Base-by-base conservation (phyloP, 2,888 invertebrate species). In the Polyommatus iphigenia region DNA sequence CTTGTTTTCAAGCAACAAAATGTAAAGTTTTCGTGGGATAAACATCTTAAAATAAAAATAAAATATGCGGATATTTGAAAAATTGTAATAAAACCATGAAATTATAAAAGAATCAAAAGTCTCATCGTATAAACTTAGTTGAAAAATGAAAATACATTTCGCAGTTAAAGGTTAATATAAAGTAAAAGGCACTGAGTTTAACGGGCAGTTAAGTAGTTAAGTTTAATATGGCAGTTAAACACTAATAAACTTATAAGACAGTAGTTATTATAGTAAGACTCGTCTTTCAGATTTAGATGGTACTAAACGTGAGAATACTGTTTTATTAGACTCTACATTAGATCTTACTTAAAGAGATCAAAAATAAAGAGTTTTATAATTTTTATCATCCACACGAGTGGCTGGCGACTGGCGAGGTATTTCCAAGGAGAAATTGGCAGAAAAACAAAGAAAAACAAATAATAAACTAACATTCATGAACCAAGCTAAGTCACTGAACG, bases 141-240 rank as follows among this genome's bases (percentile, higher is more conserved):
- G 24, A 24, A 54, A 62, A 62, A 13, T 24, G 24, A 24, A 54
- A 62, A 62, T 62, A 62, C 24, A 10, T 24, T 13, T 20, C 20
- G 13, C 62, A 24, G 8, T 62, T 62, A 24, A 59, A 59, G 15
- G 20, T 59, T 62, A 20, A 59, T 20, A 59, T 62, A 3, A 62
- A 24, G 62, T 67, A 29, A 67, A 18, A 67, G 24, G 67, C 67
- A 67, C 67, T 67, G 29, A 32, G 15, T 32, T 67, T 67, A 67
- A 67, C 67, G 29, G 62, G 62, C 62, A 62, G 62, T 62, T 62
- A 59, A 29, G 62, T 67, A 67, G 62, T 67, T 67, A 32, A 67
- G 67, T 67, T 67, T 67, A 29, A 67, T 67, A 18, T 15, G 67
- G 29, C 67, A 67, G 67, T 67, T 67, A 67, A 32, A 67, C 15